Evolutionary conservation across 2,888 invertebrate species (phyloP), one percentile per base, ranked within the genome.

Genomic region (Portevinia maculata): DNA sequence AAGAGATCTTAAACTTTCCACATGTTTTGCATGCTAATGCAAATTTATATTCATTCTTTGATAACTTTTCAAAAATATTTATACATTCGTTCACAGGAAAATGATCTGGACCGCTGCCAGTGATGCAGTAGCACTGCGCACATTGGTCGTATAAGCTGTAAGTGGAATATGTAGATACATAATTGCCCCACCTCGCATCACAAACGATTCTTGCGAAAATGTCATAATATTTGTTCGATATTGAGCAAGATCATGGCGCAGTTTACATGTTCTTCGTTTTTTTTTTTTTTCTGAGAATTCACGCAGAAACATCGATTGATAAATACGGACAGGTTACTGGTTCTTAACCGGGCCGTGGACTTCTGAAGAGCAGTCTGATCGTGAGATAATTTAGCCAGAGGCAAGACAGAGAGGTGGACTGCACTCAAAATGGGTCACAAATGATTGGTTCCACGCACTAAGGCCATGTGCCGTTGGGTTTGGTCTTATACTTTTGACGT

Each of bases 351-450:
- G 48, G 39, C 28, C 34, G 28, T 39, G 44, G 46, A n/a, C n/a
- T n/a, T n/a, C 50, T 21, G 28, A 67, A 79, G 67, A 74, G 55
- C 48, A 55, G 75, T 69, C 70, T 69, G 75, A 57, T 59, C 79
- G 64, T 81, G 79, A 81, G 79, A 81, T 81, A 75, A 81, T 81
- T 81, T 75, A 81, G 34, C 75, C n/a, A 30, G 17, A 44, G 75
- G 79, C 69, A 11, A 15, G 11, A 24, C 15, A 41, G 34, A 65
- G 50, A 19, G 34, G 28, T 2, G 44, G 52, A 37, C 24, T 73
- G 39, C 53, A 52, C 32, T 30, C 15, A 28, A 81, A 75, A 67
- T 81, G 79, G 79, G 79, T 81, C 79, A 81, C 57, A 55, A 59
- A 57, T 81, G 79, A 75, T 64, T 75, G 28, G 60, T 62, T 62